Evolutionary conservation across 2,888 invertebrate species (phyloP).

Genomic region (Pseudococcus longispinus): DNA sequence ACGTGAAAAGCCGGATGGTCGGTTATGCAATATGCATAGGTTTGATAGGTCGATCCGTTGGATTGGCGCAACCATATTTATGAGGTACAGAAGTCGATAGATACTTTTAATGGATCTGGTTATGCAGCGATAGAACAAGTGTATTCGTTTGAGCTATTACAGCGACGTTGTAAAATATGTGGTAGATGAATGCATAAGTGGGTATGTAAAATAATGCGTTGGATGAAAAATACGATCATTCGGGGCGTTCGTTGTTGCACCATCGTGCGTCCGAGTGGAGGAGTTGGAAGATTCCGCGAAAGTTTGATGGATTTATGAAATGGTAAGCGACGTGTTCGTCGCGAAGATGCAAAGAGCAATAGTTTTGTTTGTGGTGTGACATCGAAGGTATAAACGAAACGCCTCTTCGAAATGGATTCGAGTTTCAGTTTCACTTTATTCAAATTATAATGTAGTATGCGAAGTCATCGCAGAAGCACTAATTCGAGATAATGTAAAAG

Average conservation of each 20-base stretch:
- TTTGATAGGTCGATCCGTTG: not conserved
- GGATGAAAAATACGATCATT: slow-evolving; percentile 1
- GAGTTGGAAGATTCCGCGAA: not conserved
- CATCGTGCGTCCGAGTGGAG: not conserved
- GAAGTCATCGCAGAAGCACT: too few relatives aligned
- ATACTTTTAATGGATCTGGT: not conserved
- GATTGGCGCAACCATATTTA: not conserved
- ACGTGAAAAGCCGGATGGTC: too few relatives aligned
- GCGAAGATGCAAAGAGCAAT: not conserved
- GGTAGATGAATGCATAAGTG: not conserved
- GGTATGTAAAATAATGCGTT: not conserved
- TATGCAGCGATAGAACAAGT: not conserved
- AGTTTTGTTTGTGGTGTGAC: not conserved
- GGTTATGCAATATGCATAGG: not conserved
- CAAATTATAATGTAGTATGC: too few relatives aligned
- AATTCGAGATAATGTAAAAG: too few relatives aligned
- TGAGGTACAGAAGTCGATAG: not conserved
- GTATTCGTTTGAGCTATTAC: not conserved
- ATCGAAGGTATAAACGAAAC: not conserved
- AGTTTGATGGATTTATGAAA: not conserved
- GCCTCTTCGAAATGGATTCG: not conserved
- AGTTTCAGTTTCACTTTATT: not conserved
- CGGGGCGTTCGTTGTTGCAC: not conserved
- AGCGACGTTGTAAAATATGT: not conserved
- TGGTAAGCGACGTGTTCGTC: too few relatives aligned